Conservation (phyloP, 2,113 vertebrate species). For the Orientallactaga bullata region DNA sequence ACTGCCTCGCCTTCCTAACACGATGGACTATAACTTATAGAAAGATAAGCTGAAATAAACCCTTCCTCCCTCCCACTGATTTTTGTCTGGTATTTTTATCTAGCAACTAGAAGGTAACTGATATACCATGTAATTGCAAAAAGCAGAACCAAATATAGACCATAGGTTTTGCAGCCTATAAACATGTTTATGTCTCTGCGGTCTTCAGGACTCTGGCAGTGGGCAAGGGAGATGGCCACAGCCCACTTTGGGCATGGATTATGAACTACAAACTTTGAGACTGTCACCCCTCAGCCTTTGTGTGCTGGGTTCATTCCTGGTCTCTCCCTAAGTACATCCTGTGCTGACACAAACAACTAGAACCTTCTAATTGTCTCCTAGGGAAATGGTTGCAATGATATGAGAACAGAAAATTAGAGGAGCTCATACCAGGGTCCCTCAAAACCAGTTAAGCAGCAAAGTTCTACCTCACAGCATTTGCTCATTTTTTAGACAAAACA, state of each 20-base stretch:
- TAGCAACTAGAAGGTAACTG: no score
- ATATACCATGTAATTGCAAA: background rate
- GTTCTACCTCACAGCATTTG: fast-evolving
- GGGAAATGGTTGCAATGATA: fast-evolving
- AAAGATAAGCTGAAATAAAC: no score
- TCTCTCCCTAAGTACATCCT: background rate
- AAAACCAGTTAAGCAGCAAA: background rate
- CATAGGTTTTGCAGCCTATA: no score
- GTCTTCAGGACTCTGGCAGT: no score
- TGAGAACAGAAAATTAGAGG: fast-evolving
- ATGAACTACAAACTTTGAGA: background rate
- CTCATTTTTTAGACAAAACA: background rate
- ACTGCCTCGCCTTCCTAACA: no score
- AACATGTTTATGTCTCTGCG: background rate
- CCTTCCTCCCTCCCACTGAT: no score
- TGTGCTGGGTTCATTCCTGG: fast-evolving
- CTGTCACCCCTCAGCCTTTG: no score
- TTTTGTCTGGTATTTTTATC: no score
- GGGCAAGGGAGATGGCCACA: no score
- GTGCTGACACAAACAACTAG: background rate
- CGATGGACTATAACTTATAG: no score
- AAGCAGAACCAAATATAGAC: fast-evolving
- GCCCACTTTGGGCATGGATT: background rate
- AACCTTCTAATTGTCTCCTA: background rate
- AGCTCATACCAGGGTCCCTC: background rate